These are phyloP conservation scores for Bombus waltoni DNA, from an alignment of 1,140 invertebrate species.

Conservation along the genomic window DNA sequence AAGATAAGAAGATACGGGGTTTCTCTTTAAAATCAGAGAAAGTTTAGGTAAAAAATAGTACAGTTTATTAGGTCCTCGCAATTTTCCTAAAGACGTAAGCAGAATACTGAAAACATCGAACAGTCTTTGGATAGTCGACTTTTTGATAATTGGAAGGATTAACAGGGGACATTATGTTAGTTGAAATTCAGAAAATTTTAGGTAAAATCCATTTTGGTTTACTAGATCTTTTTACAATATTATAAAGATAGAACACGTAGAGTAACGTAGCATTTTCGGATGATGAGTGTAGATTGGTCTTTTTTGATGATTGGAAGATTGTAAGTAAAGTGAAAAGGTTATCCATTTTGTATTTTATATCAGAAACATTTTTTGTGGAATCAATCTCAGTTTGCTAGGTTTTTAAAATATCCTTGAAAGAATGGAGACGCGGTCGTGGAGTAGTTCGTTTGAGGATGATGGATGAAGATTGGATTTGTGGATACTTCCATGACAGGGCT, in stretches of 20 bases:
- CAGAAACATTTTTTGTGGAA: not conserved
- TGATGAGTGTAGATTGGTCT: not conserved
- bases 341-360: not conserved
- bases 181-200: not conserved
- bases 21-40: too few species aligned
- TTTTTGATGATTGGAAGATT: not conserved
- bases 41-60: too few species aligned
- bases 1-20: too few species aligned
- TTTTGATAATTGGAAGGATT: too few species aligned
- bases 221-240: not conserved
- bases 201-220: not conserved
- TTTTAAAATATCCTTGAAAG: not conserved
- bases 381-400: not conserved
- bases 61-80: too few species aligned
- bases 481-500: not conserved
- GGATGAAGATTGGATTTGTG: not conserved
- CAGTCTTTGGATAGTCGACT: too few species aligned
- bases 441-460: not conserved
- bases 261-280: not conserved
- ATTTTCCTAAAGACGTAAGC: too few species aligned
- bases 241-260: not conserved
- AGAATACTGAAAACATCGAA: too few species aligned
- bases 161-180: too few species aligned
- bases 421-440: not conserved
- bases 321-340: not conserved